Percentiles rank a stretch among this genome's conserved stretches.
Evolutionary conservation across 37 sponge, comb jelly and placozoan genomes (phyloP).

Genomic region (Theonella swinhoei): DNA sequence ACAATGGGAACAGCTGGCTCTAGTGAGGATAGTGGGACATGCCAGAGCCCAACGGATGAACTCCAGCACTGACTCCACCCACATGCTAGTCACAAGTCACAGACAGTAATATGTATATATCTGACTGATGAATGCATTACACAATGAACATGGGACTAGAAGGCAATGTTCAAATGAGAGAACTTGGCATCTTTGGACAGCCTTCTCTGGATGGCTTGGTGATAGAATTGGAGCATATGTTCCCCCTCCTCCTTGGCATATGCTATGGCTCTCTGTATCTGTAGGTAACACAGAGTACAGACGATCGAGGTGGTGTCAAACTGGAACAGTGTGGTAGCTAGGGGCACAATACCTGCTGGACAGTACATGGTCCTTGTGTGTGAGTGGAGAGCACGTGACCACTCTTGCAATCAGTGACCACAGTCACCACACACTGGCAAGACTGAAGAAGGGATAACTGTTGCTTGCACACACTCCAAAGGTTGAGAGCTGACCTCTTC

Average conservation of each 20-base stretch:
- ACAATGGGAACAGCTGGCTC: constrained; percentile 57
- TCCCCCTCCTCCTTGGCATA: constrained; percentile 26
- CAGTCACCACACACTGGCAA: background rate
- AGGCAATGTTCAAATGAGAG: background rate
- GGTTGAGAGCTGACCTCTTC: constrained; percentile 15
- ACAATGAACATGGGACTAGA: background rate
- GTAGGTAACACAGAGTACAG: no score
- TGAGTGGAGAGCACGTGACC: constrained; percentile 29
- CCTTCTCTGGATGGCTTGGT: constrained; percentile 49
- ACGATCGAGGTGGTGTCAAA: no score
- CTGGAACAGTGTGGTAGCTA: no score
- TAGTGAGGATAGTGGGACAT: constrained; percentile 69
- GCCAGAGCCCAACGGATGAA: constrained; percentile 35
- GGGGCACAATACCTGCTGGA: constrained; percentile 62
- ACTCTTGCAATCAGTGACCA: background rate
- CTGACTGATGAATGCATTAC: no score
- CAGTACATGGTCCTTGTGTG: constrained; percentile 42
- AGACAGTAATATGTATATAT: background rate
- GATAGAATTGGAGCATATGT: constrained; percentile 40
- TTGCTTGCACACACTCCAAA: background rate
- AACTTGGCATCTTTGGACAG: constrained; percentile 42
- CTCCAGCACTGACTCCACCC: constrained; percentile 15
- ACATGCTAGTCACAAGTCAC: constrained; percentile 50
- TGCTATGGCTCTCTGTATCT: constrained; percentile 45
- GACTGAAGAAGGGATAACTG: background rate